These are phyloP conservation scores for Deilephila elpenor DNA, from an alignment of 2,888 invertebrate species.

Conservation along the genomic window DNA sequence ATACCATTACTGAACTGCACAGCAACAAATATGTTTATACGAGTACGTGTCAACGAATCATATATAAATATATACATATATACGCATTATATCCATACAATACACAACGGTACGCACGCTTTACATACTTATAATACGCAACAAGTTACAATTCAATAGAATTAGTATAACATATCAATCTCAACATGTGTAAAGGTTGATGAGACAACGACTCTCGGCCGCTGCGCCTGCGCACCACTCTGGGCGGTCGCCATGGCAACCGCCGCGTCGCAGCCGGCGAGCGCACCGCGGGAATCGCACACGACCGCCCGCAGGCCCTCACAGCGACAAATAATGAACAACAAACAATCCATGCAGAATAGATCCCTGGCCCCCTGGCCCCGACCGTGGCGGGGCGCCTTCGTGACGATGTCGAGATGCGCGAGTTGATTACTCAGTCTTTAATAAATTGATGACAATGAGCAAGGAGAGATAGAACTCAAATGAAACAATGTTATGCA, in stretches of 20 bases:
- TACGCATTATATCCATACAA: constrained; percentile 35
- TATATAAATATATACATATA: constrained; percentile 20
- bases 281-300: constrained; percentile 29
- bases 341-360: constrained; percentile 65
- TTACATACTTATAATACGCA: constrained; percentile 76
- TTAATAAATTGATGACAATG: constrained; percentile 84
- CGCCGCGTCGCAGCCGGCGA: constrained; percentile 36
- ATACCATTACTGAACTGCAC: constrained; percentile 71
- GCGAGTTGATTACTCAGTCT: constrained; percentile 84
- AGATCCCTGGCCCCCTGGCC: constrained; percentile 60
- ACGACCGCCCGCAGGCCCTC: constrained; percentile 16
- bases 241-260: not conserved
- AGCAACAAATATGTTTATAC: constrained; percentile 61
- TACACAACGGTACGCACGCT: constrained; percentile 42
- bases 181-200: constrained; percentile 84
- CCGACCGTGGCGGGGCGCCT: constrained; percentile 63
- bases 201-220: constrained; percentile 73
- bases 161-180: constrained; percentile 84
- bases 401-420: constrained; percentile 82
- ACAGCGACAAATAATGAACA: constrained; percentile 44
- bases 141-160: constrained; percentile 84
- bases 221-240: constrained; percentile 44
- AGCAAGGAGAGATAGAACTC: constrained; percentile 77
- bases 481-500: constrained; percentile 82
- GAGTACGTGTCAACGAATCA: constrained; percentile 23